Evolutionary conservation across 2,888 invertebrate genomes (phyloP), one percentile per base, ranked within the genome.

Genomic region (Chromoteleia sp.): DNA sequence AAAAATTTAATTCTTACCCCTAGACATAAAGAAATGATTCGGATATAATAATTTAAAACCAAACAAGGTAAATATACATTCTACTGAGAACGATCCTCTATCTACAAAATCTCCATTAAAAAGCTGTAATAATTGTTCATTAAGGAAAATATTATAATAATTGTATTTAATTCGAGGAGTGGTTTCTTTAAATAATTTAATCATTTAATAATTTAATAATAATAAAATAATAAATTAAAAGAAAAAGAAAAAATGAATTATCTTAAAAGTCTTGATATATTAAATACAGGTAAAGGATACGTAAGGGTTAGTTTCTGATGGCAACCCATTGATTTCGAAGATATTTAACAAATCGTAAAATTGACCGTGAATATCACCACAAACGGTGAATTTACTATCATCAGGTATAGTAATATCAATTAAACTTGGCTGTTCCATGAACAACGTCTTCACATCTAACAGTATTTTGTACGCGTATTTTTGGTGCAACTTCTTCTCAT

Each of bases 101-200:
- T 99, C 99, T 14, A 99, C 99, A 92, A 99, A 99, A 93, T 99
- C 99, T 78, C 99, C 99, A 92, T 99, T 99, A 92, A 99, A 99
- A 85, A 99, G 93, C 95, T 95, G 15, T 1, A 41, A 36, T 10
- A 14, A 36, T 30, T 1, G 1, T 33, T 15, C 0, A 29, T 48
- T 43, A 25, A 61, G 29, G 33, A 41, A n/a, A 54, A n/a, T n/a
- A n/a, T n/a, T n/a, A n/a, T n/a, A n/a, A n/a, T n/a, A n/a, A n/a
- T n/a, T n/a, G n/a, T n/a, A n/a, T n/a, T n/a, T n/a, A n/a, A n/a
- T n/a, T n/a, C n/a, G n/a, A n/a, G n/a, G n/a, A n/a, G n/a, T n/a
- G n/a, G n/a, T n/a, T n/a, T n/a, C n/a, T n/a, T n/a, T n/a, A n/a
- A n/a, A n/a, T n/a, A n/a, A n/a, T n/a, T n/a, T n/a, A n/a, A n/a